Base-by-base conservation (phyloP, 92 coral and sea anemone species). In the Muricea muricata region DNA sequence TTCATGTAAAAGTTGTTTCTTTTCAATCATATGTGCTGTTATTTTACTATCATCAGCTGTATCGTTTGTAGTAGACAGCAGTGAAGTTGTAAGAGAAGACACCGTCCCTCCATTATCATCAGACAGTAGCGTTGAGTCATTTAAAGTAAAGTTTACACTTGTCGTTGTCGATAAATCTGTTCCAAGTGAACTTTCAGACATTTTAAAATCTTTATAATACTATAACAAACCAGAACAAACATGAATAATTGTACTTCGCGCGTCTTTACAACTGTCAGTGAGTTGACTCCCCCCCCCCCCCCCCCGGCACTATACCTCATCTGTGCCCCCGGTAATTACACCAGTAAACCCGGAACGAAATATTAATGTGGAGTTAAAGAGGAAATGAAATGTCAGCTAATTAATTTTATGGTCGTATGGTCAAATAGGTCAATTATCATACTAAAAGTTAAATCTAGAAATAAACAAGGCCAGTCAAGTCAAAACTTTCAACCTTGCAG, bases 1-100 rank as follows among this genome's bases (percentile, higher is more conserved):
- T 66, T 97, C 99, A 41, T 97, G 99, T 72, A 97, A 79, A 12
- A 97, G 85, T 45, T 97, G 99, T 76, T 97, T 97, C 70, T 75
- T 90, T 57, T 97, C 99, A 76, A 97, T 93, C 92, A 93, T 92
- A 72, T 94, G 91, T 48, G 91, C 93, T 2, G 98, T 97, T 28
- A 97, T 90, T 57, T 85, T 88, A 82, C 90, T 94, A 73, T 93
- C 98, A 50, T 92, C 96, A 66, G 93, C 92, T 24, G 91, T 97
- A 23, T 85, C 94, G 63, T 89, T 84, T 40, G 99, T 93, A 13
- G 98, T 93, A 7, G 98, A 95, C 21, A 93, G 90, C 30, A 91
- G 93, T 41, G 99, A 93, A 75, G 91, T 86, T 83, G 94, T 89
- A 60, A 97, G 85, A 76, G 93, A 80, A n/a, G 97, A 26, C 41